Conservation (phyloP, 2,888 invertebrate genomes). For the Cepaea hortensis region DNA sequence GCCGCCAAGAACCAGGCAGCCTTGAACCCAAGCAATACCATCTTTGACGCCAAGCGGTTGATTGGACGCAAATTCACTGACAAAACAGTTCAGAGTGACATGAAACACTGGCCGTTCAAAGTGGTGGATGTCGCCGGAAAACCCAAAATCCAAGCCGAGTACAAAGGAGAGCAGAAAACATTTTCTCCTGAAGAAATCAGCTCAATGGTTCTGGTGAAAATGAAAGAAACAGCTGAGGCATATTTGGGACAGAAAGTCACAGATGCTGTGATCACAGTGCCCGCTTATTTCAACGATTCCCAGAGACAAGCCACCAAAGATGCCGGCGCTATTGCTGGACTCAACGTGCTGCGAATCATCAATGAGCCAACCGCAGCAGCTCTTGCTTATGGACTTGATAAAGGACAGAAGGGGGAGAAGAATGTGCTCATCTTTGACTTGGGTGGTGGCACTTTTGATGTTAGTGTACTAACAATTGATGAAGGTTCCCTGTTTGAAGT, state of each 20-base stretch:
- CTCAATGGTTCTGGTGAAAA: constrained; percentile 15
- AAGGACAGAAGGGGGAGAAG: constrained; percentile 70
- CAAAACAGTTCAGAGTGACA: constrained; percentile 62
- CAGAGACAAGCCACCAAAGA: constrained; percentile 25
- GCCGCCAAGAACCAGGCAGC: constrained; percentile 78
- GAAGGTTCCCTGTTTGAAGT: constrained; percentile 86
- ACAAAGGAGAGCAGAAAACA: constrained; percentile 88
- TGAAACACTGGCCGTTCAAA: constrained; percentile 48
- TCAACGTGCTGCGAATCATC: constrained; percentile 80
- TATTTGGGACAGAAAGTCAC: constrained; percentile 13
- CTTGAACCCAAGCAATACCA: constrained; percentile 86
- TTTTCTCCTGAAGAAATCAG: constrained; percentile 90
- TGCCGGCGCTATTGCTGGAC: constrained; percentile 75
- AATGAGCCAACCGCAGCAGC: constrained; percentile 79
- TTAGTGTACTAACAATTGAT: constrained; percentile 76
- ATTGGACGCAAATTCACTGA: constrained; percentile 67
- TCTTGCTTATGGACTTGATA: constrained; percentile 16
- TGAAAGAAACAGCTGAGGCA: constrained; percentile 18
- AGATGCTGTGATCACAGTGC: constrained; percentile 30
- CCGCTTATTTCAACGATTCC: constrained; percentile 18
- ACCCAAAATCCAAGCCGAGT: constrained; percentile 68
- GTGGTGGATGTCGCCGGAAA: constrained; percentile 63
- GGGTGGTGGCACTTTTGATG: constrained; percentile 16
- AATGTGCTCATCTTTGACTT: constrained; percentile 80
- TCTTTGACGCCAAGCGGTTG: constrained; percentile 74